phyloP scores from a whole-genome alignment of 2,113 vertebrate genomes.

The Brachypodius melanocephalos region DNA sequence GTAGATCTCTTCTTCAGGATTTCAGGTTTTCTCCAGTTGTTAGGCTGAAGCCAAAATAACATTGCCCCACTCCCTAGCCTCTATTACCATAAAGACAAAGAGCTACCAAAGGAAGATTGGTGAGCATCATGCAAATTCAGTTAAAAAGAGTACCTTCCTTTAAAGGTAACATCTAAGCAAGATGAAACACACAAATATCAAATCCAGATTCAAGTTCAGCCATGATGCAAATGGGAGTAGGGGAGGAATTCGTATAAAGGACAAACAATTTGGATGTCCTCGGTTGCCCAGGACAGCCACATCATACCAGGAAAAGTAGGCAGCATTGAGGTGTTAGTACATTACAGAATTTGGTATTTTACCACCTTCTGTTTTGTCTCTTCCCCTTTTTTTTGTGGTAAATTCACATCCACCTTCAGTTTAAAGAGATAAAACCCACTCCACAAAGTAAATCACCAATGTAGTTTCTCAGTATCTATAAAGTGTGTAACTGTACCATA shows the following conservation, averaged over 20 bases:
- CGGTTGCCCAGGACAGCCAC: not conserved
- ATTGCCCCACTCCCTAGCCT: rapidly evolving
- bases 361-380: not conserved
- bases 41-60: not conserved
- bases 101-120: not conserved
- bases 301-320: not conserved
- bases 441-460: not conserved
- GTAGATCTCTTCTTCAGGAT: not conserved
- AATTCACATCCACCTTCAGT: not conserved
- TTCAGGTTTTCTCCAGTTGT: not conserved
- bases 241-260: not conserved
- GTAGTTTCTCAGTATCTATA: not conserved
- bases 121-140: not conserved
- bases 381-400: not conserved
- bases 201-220: not conserved
- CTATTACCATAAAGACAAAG: not conserved
- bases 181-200: not conserved
- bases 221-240: not conserved
- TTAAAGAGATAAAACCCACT: not conserved
- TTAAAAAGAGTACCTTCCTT: not conserved
- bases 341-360: not conserved
- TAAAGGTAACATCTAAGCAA: not conserved
- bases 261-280: not conserved
- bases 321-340: not conserved
- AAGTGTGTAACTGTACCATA: not conserved